A percentile compares a stretch with the other conserved stretches of the same genome.
Evolutionary conservation across 2,888 invertebrate genomes (phyloP).

Genomic region (Drosophila infuscata): DNA sequence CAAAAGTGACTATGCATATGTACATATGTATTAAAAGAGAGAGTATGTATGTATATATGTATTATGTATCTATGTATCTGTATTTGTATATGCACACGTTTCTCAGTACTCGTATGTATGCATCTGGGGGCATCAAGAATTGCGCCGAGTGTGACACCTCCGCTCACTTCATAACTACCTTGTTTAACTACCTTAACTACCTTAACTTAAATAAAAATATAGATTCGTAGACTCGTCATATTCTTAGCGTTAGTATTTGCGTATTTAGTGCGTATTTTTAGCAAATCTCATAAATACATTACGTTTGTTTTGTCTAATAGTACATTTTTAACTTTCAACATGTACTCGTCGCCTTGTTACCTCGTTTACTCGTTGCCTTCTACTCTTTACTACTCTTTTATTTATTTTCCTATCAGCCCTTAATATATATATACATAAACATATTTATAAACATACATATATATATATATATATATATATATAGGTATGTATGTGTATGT

Average conservation of each 20-base stretch:
- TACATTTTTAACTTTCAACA: slow-evolving; percentile 29
- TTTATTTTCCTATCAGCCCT: slow-evolving; percentile 9
- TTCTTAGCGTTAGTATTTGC: slow-evolving; percentile 33
- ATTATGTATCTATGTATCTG: slow-evolving; percentile 26
- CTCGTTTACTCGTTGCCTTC: slow-evolving; percentile 35
- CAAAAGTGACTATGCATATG: slow-evolving; percentile 39
- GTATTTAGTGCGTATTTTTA: slow-evolving; percentile 41
- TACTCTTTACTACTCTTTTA: slow-evolving; percentile 14
- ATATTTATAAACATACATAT: slow-evolving; percentile 5
- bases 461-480: slow-evolving; percentile 15
- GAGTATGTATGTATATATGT: slow-evolving; percentile 10
- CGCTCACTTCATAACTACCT: slow-evolving; percentile 45
- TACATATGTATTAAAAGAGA: slow-evolving; percentile 33
- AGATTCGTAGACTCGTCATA: slow-evolving; percentile 29
- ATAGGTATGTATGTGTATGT: slow-evolving; percentile 24
- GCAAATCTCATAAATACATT: slow-evolving; percentile 27
- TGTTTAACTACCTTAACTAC: slow-evolving; percentile 21
- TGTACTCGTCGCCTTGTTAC: slow-evolving; percentile 38
- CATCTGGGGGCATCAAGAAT: slow-evolving; percentile 50
- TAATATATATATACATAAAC: slow-evolving; percentile 6
- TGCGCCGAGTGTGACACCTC: slow-evolving; percentile 52
- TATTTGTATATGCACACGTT: slow-evolving; percentile 26
- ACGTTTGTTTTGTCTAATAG: slow-evolving; percentile 27
- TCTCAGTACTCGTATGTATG: slow-evolving; percentile 23
- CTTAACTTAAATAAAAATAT: slow-evolving; percentile 22